These are phyloP conservation scores for Gadus chalcogrammus DNA, from an alignment of 2,113 vertebrate genomes.

Conservation along the genomic window DNA sequence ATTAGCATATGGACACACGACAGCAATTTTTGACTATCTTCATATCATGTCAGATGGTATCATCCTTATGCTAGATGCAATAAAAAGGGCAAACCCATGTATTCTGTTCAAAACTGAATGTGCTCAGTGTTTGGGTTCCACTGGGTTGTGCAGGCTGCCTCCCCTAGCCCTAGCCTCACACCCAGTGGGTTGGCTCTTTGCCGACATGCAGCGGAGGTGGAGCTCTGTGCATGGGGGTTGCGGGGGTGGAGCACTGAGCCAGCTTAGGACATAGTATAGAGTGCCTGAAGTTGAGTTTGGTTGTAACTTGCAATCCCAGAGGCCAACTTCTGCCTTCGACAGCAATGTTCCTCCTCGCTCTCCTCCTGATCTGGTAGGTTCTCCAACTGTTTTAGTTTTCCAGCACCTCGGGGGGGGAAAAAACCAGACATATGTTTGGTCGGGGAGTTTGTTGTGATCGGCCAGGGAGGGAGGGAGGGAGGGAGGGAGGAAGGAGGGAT, in stretches of 20 bases:
- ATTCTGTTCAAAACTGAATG: no score
- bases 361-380: slow-evolving; percentile 5
- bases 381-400: neutral
- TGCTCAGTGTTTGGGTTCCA: no score
- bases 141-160: no score
- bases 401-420: neutral
- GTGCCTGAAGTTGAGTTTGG: slow-evolving; percentile 34
- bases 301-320: slow-evolving; percentile 41
- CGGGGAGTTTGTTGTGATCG: slow-evolving; percentile 41
- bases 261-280: slow-evolving; percentile 36
- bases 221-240: slow-evolving; percentile 38
- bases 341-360: slow-evolving; percentile 14
- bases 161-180: slow-evolving; percentile 35
- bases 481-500: no score
- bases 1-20: no score
- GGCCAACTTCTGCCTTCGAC: slow-evolving; percentile 12
- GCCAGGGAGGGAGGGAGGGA: slow-evolving; percentile 9
- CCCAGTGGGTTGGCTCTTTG: slow-evolving; percentile 50
- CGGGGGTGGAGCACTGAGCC: slow-evolving; percentile 31
- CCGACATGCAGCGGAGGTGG: slow-evolving; percentile 42
- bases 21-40: no score
- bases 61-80: no score
- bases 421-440: slow-evolving; percentile 43
- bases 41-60: no score
- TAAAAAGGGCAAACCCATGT: no score